phyloP scores from a whole-genome alignment of 2,797 vertebrate species.

The Argyrosomus regius region DNA sequence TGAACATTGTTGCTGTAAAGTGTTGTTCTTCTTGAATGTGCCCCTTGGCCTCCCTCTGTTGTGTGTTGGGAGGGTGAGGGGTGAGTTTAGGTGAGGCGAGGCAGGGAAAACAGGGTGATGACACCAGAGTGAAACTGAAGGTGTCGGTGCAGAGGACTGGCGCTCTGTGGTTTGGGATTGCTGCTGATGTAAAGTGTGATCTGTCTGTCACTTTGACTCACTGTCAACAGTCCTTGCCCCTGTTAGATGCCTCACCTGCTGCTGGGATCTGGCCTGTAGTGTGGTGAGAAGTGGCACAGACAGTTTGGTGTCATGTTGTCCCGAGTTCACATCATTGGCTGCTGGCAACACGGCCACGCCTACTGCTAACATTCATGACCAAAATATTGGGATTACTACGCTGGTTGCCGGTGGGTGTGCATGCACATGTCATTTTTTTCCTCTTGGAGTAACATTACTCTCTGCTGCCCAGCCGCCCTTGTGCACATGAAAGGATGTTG shows the following conservation, averaged over 20 bases:
- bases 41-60: constrained; percentile 3
- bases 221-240: constrained; percentile 66
- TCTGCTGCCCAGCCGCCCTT: constrained; percentile 51
- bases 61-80: constrained; percentile 36
- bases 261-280: constrained; percentile 36
- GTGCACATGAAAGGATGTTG: constrained; percentile 66
- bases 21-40: constrained; percentile 34
- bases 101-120: constrained; percentile 65
- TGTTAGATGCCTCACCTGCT: constrained; percentile 67
- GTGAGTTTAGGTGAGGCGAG: constrained; percentile 66
- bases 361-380: constrained; percentile 25
- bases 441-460: constrained; percentile 31
- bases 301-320: constrained; percentile 53
- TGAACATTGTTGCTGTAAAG: constrained; percentile 57
- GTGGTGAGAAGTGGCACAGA: constrained; percentile 47
- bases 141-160: constrained; percentile 56
- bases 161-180: constrained; percentile 58
- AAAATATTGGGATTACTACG: constrained; percentile 34
- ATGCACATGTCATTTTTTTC: constrained; percentile 18
- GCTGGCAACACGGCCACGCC: constrained; percentile 10
- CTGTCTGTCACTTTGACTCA: constrained; percentile 73
- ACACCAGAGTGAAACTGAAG: constrained; percentile 76
- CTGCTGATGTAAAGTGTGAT: constrained; percentile 73
- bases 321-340: constrained; percentile 32
- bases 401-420: constrained; percentile 35